These are phyloP conservation scores for Glyphotaelius pellucidus DNA, from an alignment of 2,888 invertebrate genomes.

Conservation along the genomic window DNA sequence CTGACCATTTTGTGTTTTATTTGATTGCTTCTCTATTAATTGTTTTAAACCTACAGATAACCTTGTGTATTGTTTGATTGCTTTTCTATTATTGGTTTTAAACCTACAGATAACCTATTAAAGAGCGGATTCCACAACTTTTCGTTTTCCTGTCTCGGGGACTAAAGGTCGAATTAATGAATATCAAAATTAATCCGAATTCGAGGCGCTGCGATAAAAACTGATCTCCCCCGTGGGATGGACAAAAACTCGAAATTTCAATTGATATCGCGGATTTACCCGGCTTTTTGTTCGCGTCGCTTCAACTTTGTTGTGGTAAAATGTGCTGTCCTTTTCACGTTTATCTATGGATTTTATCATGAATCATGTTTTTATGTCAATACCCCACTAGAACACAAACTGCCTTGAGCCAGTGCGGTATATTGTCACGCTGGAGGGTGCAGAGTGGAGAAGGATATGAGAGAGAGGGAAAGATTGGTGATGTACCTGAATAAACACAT, in stretches of 20 bases:
- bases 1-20: neutral
- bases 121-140: neutral
- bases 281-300: neutral
- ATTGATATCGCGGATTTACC: neutral
- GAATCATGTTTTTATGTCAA: no score
- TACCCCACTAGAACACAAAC: neutral
- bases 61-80: no score
- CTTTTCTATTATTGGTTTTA: no score
- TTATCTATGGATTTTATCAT: neutral
- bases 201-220: neutral
- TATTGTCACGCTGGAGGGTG: neutral
- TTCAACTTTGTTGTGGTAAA: neutral
- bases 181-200: neutral
- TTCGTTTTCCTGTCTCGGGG: neutral
- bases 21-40: neutral
- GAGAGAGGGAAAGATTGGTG: neutral
- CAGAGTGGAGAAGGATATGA: neutral
- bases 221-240: neutral
- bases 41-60: neutral
- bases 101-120: no score
- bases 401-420: neutral
- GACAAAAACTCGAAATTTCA: neutral
- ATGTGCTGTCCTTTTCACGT: neutral
- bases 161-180: neutral
- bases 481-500: neutral